Conservation (phyloP, 2,888 invertebrate genomes). For the Aphidoletes aphidimyza region DNA sequence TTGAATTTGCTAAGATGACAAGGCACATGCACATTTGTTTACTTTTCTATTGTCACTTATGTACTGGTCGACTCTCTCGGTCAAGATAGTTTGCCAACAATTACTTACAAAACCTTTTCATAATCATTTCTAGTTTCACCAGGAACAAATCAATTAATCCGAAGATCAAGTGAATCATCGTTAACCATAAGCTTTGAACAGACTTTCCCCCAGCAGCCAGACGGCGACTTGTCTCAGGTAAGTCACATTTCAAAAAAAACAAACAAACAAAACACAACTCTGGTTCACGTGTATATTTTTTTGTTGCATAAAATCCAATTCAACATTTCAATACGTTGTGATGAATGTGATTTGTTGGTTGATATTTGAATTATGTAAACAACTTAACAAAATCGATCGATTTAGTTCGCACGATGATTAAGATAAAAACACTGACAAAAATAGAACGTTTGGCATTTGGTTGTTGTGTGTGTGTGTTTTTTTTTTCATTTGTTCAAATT, state of each 20-base stretch:
- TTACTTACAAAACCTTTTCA: too few relatives aligned
- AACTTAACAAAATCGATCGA: not conserved
- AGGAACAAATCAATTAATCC: constrained; percentile 75
- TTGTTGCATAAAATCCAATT: not conserved
- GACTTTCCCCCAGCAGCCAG: constrained; percentile 79
- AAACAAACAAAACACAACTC: too few relatives aligned
- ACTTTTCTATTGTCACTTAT: too few relatives aligned
- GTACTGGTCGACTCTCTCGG: too few relatives aligned
- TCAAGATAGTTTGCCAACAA: too few relatives aligned
- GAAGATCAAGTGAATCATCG: constrained; percentile 77
- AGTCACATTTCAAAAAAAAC: too few relatives aligned
- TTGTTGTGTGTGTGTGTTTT: not conserved
- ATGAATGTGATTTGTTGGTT: not conserved
- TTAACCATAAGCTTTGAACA: constrained; percentile 87
- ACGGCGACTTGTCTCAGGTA: not conserved
- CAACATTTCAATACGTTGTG: not conserved
- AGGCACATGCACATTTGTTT: too few relatives aligned
- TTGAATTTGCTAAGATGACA: too few relatives aligned
- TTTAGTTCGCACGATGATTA: constrained; percentile 20
- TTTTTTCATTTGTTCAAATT: not conserved
- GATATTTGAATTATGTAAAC: constrained; percentile 6
- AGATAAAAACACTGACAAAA: not conserved
- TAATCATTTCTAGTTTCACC: constrained; percentile 69
- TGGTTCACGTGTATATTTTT: too few relatives aligned
- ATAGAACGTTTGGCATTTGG: not conserved